A percentile compares a stretch with the other conserved stretches of the same genome.
Evolutionary conservation across 2,113 vertebrate genomes (phyloP).

Genomic region (Centropus bengalensis): DNA sequence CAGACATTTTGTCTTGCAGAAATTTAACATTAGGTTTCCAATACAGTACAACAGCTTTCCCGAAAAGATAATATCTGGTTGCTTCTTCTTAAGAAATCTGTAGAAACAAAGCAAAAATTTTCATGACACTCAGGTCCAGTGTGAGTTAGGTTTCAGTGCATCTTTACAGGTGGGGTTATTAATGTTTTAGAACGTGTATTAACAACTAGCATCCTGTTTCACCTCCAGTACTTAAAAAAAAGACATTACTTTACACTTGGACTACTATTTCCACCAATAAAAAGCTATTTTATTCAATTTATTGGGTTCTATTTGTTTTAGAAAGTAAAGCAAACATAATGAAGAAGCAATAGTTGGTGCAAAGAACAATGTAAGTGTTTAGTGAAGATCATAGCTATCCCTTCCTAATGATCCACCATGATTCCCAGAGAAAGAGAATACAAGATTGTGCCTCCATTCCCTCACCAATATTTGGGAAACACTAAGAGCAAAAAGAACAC

Average conservation of each 20-base stretch:
- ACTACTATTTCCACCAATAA: not conserved
- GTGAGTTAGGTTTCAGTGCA: accelerated
- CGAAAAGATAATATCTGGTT: not conserved
- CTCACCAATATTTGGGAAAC: not conserved
- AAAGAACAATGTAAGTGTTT: not conserved
- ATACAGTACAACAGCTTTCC: not conserved
- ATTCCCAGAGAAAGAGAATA: not conserved
- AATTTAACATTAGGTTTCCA: not conserved
- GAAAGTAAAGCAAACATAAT: not conserved
- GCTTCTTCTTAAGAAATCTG: slow-evolving; percentile 19
- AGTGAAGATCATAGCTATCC: not conserved
- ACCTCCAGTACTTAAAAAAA: not conserved
- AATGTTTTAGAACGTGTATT: not conserved
- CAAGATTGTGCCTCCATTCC: not conserved
- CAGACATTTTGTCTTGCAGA: slow-evolving; percentile 64
- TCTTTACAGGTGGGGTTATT: not conserved
- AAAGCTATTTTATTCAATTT: not conserved
- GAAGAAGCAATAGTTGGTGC: not conserved
- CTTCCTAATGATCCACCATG: not conserved
- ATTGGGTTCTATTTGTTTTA: not conserved
- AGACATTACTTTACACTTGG: not conserved
- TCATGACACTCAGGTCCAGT: not conserved
- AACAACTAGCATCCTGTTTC: not conserved
- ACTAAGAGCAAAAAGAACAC: not conserved
- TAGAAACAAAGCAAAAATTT: not conserved